These are phyloP conservation scores for Cryptocephalus primarius DNA, from an alignment of 2,888 invertebrate genomes.

Conservation along the genomic window DNA sequence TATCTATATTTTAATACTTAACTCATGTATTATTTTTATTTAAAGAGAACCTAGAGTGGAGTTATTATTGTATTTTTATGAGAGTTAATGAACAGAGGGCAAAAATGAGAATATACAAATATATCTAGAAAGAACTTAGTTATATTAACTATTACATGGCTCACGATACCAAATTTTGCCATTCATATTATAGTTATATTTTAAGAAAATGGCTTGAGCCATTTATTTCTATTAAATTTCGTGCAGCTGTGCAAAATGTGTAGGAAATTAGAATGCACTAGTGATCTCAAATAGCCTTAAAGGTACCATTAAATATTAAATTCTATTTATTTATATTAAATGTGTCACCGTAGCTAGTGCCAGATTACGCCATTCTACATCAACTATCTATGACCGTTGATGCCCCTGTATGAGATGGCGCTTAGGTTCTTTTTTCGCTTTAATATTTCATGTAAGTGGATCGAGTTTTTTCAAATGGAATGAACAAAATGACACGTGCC, in stretches of 20 bases:
- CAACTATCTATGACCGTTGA: conserved; percentile 25
- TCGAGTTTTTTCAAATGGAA: conserved; percentile 3
- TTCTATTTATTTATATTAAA: conserved; percentile 29
- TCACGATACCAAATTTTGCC: conserved; percentile 10
- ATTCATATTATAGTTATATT: conserved; percentile 6
- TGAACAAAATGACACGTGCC: conserved; percentile 2
- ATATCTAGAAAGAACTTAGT: neutral
- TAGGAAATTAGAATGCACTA: conserved; percentile 35
- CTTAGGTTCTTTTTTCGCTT: conserved; percentile 8
- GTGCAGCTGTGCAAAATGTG: conserved; percentile 24
- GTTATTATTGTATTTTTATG: no score
- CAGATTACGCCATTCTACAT: conserved; percentile 30
- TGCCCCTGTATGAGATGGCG: conserved; percentile 23
- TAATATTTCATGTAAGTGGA: neutral
- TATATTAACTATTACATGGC: neutral
- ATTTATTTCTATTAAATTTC: conserved; percentile 10
- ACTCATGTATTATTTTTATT: no score
- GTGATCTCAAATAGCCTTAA: conserved; percentile 40
- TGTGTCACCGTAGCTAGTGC: conserved; percentile 24
- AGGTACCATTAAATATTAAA: conserved; percentile 35
- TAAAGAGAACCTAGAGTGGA: no score
- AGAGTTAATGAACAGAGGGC: no score
- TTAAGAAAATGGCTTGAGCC: no score
- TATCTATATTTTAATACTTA: no score
- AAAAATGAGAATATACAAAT: no score